Conservation (phyloP, 37 sponge, comb jelly and placozoan species). For the Ephydatia muelleri region DNA sequence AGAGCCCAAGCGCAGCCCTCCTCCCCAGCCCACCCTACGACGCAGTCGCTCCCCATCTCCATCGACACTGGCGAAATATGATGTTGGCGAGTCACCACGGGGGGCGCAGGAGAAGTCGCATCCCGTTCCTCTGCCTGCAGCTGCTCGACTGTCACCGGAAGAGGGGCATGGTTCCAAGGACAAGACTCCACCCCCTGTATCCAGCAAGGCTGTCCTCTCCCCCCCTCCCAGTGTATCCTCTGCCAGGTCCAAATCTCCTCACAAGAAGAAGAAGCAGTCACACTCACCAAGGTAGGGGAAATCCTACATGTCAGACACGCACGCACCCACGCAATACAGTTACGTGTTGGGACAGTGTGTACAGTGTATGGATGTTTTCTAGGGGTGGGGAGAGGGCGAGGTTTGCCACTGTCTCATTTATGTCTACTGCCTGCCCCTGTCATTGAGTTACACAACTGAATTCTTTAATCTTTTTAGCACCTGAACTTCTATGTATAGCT, state of each 20-base stretch:
- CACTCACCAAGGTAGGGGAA: neutral
- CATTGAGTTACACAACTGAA: no score
- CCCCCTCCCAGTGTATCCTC: neutral
- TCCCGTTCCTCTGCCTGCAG: neutral
- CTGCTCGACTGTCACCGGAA: neutral
- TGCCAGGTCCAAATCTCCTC: neutral
- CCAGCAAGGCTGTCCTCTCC: neutral
- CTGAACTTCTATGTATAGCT: no score
- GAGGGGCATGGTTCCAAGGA: neutral
- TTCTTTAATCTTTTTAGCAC: no score
- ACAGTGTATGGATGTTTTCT: neutral
- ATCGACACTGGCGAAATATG: neutral
- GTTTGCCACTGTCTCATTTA: no score
- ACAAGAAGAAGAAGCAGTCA: neutral
- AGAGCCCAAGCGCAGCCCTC: conserved; percentile 28
- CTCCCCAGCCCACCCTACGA: neutral
- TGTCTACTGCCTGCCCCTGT: no score
- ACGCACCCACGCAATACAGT: no score
- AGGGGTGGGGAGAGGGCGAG: no score
- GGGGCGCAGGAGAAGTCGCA: neutral
- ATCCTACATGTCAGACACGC: neutral
- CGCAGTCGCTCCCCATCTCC: conserved; percentile 46
- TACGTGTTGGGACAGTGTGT: no score
- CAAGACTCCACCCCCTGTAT: neutral
- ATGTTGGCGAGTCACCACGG: neutral